A percentile compares a stretch with the other conserved stretches of the same genome.
These are phyloP conservation scores for Centrocercus urophasianus DNA, from an alignment of 2,113 vertebrate genomes.

Conservation along the genomic window DNA sequence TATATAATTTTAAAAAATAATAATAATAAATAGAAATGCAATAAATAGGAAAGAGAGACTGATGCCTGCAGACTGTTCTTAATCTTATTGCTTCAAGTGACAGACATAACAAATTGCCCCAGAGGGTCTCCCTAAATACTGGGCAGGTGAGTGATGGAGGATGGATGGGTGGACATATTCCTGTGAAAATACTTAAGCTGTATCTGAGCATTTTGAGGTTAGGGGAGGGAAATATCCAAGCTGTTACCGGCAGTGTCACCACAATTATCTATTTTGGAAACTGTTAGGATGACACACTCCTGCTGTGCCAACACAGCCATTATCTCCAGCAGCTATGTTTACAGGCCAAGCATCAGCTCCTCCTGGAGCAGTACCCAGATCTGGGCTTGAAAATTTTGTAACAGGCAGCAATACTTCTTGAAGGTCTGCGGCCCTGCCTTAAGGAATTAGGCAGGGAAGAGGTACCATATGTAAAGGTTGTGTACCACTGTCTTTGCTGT, in stretches of 20 bases:
- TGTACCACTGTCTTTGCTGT: not conserved
- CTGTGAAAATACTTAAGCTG: slow-evolving; percentile 1
- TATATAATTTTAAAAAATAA: not conserved
- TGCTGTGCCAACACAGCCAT: not conserved
- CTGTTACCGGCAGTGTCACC: slow-evolving; percentile 34
- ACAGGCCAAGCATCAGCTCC: not conserved
- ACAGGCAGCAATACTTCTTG: not conserved
- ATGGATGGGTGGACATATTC: not conserved
- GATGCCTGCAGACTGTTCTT: not conserved
- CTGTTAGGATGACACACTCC: slow-evolving; percentile 3
- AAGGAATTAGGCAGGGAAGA: not conserved
- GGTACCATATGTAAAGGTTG: not conserved
- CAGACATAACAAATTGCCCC: not conserved
- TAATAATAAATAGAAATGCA: not conserved
- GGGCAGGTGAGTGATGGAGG: not conserved
- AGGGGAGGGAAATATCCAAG: not conserved
- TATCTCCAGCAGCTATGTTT: slow-evolving; percentile 6
- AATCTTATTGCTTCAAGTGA: not conserved
- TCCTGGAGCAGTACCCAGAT: not conserved
- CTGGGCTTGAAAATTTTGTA: not conserved
- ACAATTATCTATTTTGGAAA: slow-evolving; percentile 30
- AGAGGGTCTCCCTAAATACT: not conserved
- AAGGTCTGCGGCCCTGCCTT: not conserved
- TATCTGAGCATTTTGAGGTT: not conserved
- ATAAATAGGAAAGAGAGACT: not conserved